A percentile compares a stretch with the other conserved stretches of the same genome.
Conservation (phyloP, 2,113 vertebrate genomes). For the Sclerurus mexicanus region DNA sequence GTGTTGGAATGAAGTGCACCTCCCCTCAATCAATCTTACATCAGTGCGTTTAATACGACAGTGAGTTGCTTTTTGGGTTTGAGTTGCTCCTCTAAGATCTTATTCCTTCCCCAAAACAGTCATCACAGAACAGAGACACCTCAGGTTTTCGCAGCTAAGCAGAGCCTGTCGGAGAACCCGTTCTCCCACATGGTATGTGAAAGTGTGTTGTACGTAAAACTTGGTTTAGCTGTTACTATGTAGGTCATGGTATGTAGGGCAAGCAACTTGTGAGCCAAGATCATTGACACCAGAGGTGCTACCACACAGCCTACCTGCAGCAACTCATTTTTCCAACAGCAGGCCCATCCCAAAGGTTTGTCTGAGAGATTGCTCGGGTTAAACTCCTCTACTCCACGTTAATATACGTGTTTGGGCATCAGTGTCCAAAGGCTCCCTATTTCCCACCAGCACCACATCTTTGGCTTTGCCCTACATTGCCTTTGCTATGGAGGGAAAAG, state of each 20-base stretch:
- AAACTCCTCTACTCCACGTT: background rate
- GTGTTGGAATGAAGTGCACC: background rate
- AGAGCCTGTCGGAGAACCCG: background rate
- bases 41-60: rapidly evolving
- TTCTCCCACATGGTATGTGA: background rate
- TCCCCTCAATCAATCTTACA: background rate
- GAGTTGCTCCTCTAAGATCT: background rate
- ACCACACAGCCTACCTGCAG: background rate
- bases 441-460: background rate
- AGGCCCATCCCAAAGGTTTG: background rate
- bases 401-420: background rate
- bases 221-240: background rate
- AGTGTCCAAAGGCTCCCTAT: background rate
- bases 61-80: background rate
- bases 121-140: background rate
- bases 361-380: background rate
- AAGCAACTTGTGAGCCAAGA: background rate
- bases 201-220: background rate
- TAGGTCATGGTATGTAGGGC: slow-evolving; percentile 42
- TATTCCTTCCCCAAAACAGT: background rate
- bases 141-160: background rate
- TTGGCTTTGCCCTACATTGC: background rate
- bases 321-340: background rate
- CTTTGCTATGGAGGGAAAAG: background rate
- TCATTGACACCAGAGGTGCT: background rate